phyloP scores from a whole-genome alignment of 30 jellyfish, hydroid and myxozoan species.

The Aurelia aurita complex sp. Pacific region DNA sequence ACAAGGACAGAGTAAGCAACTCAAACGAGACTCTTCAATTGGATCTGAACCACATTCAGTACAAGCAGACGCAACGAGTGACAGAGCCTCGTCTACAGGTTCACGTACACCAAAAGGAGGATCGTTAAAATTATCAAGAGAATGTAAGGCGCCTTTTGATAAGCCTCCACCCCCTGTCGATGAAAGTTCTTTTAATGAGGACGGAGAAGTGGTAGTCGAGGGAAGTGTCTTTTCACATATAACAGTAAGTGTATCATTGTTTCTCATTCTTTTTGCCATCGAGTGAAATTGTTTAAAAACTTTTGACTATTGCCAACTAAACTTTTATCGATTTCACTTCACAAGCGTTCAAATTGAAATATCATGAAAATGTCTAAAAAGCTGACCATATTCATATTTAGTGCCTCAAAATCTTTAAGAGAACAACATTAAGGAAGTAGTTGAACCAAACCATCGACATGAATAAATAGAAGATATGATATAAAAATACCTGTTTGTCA shows the following conservation, averaged over 20 bases:
- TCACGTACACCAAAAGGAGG: slow-evolving; percentile 58
- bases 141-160: slow-evolving; percentile 58
- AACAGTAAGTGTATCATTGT: slow-evolving; percentile 16
- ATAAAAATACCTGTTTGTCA: too few relatives aligned
- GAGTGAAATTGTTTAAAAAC: too few relatives aligned
- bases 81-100: slow-evolving; percentile 62
- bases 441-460: too few relatives aligned
- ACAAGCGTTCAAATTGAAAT: too few relatives aligned
- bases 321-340: too few relatives aligned
- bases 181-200: slow-evolving; percentile 58
- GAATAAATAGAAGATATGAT: too few relatives aligned
- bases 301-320: too few relatives aligned
- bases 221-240: slow-evolving; percentile 72
- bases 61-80: slow-evolving; percentile 42
- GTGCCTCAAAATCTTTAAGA: too few relatives aligned
- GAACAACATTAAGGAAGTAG: too few relatives aligned
- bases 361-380: too few relatives aligned
- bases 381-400: too few relatives aligned
- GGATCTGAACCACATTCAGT: slow-evolving; percentile 41
- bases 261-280: neutral
- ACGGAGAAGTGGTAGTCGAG: slow-evolving; percentile 80
- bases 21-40: slow-evolving; percentile 23
- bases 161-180: slow-evolving; percentile 78
- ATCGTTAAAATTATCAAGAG: slow-evolving; percentile 49
- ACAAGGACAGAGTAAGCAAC: slow-evolving; percentile 1